Conservation (phyloP, 2,113 vertebrate genomes). For the Salvelinus namaycush region DNA sequence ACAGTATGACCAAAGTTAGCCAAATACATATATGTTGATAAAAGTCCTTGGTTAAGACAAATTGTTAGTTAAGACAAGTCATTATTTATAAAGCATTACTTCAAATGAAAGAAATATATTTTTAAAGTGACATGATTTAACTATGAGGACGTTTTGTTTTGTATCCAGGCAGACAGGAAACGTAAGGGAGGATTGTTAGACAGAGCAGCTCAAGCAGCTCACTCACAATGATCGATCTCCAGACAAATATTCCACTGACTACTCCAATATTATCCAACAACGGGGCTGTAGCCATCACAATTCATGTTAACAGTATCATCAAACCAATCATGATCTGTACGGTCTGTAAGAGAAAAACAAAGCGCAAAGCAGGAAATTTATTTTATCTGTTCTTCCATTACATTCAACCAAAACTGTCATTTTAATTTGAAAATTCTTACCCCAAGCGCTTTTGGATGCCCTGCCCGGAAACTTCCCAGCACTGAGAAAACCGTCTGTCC, state of each 20-base stretch:
- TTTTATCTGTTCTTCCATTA: neutral
- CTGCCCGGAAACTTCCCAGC: neutral
- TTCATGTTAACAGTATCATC: neutral
- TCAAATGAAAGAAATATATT: too few species aligned
- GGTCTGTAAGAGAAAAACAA: conserved; percentile 1
- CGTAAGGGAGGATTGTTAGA: neutral
- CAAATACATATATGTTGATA: too few species aligned
- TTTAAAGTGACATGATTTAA: too few species aligned
- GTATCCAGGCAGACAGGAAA: neutral
- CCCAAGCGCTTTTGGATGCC: neutral
- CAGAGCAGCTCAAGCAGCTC: neutral
- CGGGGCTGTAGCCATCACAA: neutral
- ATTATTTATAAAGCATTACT: too few species aligned
- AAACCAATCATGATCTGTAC: conserved; percentile 16
- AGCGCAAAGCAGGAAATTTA: neutral
- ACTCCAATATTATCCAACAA: neutral
- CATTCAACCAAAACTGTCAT: neutral
- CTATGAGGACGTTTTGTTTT: neutral
- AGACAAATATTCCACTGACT: conserved; percentile 4
- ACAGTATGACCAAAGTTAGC: too few species aligned
- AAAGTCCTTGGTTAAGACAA: too few species aligned
- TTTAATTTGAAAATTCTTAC: neutral
- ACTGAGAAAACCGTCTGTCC: neutral
- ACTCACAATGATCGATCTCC: conserved; percentile 19
- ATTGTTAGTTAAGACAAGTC: too few species aligned